Base-by-base conservation (phyloP, 2,888 invertebrate species). In the Troides helena region DNA sequence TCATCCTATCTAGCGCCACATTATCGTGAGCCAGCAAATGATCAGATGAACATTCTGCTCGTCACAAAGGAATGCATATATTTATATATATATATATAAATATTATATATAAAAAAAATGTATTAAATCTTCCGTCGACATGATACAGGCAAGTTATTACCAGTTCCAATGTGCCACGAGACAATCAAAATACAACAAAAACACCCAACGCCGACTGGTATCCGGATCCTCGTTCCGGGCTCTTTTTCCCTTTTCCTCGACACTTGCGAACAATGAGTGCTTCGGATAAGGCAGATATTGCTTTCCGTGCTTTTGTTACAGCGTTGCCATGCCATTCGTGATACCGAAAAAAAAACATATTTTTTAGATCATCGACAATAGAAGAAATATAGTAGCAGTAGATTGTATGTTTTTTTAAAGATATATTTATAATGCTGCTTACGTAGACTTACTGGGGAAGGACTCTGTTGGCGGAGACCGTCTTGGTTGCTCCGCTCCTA, bases 161-260 rank as follows among this genome's bases (percentile, higher is more conserved):
- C 10, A 61, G 43, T 43, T 61, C 23, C 21, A 61, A 14, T 57
- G n/a, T 65, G 50, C 58, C 10, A 58, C 62, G 46, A 58, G 69
- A 66, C 65, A 69, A 69, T 69, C 69, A 62, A 62, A 66, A 58
- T n/a, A 62, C 65, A 66, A 69, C 65, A 65, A 62, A 69, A 62
- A 65, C 62, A 65, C 62, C 30, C 61, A 6, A 21, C 21, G 21
- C 53, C 62, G 25, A 30, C 25, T 43, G 60, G 46, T 56, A 46
- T 14, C 57, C 23, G 17, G 21, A 18, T 23, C 46, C 69, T 30
- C 39, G 57, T 65, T 60, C 39, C 21, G 56, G 25, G 58, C 17
- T 39, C 64, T 65, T 69, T 69, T 65, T 65, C 30, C 64, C 50
- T 69, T 65, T 63, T 59, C 59, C 60, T n/a, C 65, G 58, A 53